A percentile compares a stretch with the other conserved stretches of the same genome.
Conservation (phyloP, 2,888 invertebrate species). For the Zaprionus lineosus region DNA sequence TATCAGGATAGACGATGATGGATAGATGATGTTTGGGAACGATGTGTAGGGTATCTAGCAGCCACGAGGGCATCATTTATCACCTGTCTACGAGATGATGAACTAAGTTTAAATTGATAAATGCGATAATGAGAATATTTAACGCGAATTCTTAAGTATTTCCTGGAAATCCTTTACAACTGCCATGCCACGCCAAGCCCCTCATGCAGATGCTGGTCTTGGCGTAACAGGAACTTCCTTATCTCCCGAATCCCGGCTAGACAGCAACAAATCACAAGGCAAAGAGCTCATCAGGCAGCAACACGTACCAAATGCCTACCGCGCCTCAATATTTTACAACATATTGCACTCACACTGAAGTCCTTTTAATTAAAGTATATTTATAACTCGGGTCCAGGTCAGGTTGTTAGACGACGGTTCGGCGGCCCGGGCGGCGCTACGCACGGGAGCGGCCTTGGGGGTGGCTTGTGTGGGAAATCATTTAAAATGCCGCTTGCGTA, state of each 20-base stretch:
- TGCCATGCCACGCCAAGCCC: too few species aligned
- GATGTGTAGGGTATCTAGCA: too few species aligned
- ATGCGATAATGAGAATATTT: too few species aligned
- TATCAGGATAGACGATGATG: too few species aligned
- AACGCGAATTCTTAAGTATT: too few species aligned
- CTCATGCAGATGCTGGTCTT: too few species aligned
- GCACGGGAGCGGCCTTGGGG: neutral
- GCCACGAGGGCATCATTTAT: too few species aligned
- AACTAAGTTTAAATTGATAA: too few species aligned
- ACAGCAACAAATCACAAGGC: constrained; percentile 45
- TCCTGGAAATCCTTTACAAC: too few species aligned
- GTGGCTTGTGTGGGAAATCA: constrained; percentile 62
- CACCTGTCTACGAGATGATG: too few species aligned
- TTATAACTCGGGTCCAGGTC: constrained; percentile 54
- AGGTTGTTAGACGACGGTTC: neutral
- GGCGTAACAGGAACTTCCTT: constrained; percentile 34
- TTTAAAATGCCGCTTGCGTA: constrained; percentile 76
- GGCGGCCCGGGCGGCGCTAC: too few species aligned
- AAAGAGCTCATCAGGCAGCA: constrained; percentile 32
- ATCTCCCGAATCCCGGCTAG: constrained; percentile 26
- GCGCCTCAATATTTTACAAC: constrained; percentile 69
- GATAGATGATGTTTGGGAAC: too few species aligned
- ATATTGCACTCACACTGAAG: constrained; percentile 60
- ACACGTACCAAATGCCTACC: constrained; percentile 34
- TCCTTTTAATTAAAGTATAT: constrained; percentile 75